Percentiles rank a stretch among this genome's conserved stretches.
phyloP scores from a whole-genome alignment of 1,140 invertebrate species.

The Homarus americanus region DNA sequence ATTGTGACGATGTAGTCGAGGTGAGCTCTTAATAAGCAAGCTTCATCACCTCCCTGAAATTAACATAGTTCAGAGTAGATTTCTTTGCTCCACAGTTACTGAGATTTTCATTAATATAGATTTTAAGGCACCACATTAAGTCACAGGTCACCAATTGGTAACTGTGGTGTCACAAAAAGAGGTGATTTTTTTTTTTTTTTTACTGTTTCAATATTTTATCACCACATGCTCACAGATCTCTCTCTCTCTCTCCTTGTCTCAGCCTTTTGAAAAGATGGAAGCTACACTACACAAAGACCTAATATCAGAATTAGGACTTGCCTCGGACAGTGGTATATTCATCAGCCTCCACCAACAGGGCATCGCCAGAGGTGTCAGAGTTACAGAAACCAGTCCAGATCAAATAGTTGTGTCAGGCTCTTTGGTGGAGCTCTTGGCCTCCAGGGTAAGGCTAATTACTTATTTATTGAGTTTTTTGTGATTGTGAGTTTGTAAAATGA shows the following conservation, averaged over 20 bases:
- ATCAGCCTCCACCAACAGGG: slow-evolving; percentile 51
- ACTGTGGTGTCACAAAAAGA: too few relatives aligned
- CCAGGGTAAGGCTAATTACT: slow-evolving; percentile 45
- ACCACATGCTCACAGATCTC: neutral
- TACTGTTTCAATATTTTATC: neutral
- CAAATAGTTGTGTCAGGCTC: slow-evolving; percentile 54
- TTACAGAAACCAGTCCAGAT: slow-evolving; percentile 35
- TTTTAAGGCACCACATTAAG: too few relatives aligned
- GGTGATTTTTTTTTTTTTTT: too few relatives aligned
- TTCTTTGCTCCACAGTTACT: too few relatives aligned
- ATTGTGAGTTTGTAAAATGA: neutral
- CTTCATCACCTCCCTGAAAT: too few relatives aligned
- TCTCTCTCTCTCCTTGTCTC: neutral
- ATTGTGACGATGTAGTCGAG: slow-evolving; percentile 14
- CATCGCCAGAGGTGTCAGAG: slow-evolving; percentile 23
- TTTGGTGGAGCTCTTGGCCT: slow-evolving; percentile 48
- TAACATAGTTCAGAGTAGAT: too few relatives aligned
- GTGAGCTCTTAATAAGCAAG: slow-evolving; percentile 23
- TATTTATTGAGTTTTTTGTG: neutral
- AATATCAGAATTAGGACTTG: slow-evolving; percentile 34
- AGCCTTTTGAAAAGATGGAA: slow-evolving; percentile 60
- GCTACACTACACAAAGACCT: slow-evolving; percentile 49
- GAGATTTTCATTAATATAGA: too few relatives aligned
- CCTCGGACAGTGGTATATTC: slow-evolving; percentile 37
- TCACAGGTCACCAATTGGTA: too few relatives aligned